Base-by-base conservation (phyloP, 2,113 vertebrate genomes). In the Zosterops borbonicus region DNA sequence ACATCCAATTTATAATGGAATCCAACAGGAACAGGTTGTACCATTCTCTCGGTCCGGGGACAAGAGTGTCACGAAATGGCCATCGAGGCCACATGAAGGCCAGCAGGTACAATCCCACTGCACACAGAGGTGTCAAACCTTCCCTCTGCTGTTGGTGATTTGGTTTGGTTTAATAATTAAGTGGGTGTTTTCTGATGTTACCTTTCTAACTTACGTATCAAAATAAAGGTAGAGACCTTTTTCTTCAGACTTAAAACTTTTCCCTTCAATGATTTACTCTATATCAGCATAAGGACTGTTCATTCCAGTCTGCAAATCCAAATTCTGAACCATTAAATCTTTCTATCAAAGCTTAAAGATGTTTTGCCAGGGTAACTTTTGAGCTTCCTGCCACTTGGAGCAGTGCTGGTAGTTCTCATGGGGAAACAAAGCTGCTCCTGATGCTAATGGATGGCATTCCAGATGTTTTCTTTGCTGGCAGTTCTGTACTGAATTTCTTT, bases 11-110 rank as follows among this genome's bases (percentile, higher is more conserved):
- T 98, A 98, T 98, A 98, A 99, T 99, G 98, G 99, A 98, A 98
- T 98, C 97, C 98, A 98, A 99, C 99, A 99, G 99, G 99, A 99
- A 98, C 98, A 99, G 99, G 97, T 99, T 99, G 98, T 99, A 99
- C 99, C 99, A 99, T 98, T 99, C 99, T 98, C 98, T 99, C 98
- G 99, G 99, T 94, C 99, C 99, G 97, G 98, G 99, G 98, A 99
- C 99, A 98, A 98, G 99, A 98, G 98, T 99, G 98, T 98, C 98
- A 98, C 98, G 99, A 97, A 99, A 99, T 98, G 98, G 99, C 98
- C 99, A 98, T 99, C 98, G 99, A 98, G 98, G 99, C 98, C 99
- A 98, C 98, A 95, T 98, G 98, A 99, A 99, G 98, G 98, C 99
- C 98, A 99, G 98, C 99, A 99, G 99, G 99, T 99, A 99, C 98